Evolutionary conservation across 2,888 invertebrate genomes (phyloP).

Genomic region (Arctia plantaginis): DNA sequence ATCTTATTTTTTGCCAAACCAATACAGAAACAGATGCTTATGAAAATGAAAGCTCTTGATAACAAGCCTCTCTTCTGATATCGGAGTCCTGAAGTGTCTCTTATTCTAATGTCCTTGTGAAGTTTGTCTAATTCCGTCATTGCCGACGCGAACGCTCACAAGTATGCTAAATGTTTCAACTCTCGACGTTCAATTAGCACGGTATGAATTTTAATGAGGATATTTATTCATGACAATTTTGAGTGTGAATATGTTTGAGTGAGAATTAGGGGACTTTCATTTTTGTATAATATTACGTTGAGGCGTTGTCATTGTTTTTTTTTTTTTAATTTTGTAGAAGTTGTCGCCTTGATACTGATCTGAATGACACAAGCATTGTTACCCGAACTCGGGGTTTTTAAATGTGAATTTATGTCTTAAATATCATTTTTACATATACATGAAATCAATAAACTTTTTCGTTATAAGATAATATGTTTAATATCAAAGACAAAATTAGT

Average conservation of each 20-base stretch:
- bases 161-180: conserved; percentile 35
- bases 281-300: not conserved
- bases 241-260: conserved; percentile 15
- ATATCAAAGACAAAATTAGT: not conserved
- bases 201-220: conserved; percentile 36
- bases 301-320: not conserved
- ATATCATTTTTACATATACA: not conserved
- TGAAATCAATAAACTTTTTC: not conserved
- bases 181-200: conserved; percentile 41
- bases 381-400: not conserved
- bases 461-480: not conserved
- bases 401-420: not conserved
- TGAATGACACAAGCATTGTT: too few species aligned
- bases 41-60: conserved; percentile 2
- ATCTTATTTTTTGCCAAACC: not conserved
- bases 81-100: conserved; percentile 5
- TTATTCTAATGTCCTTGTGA: conserved; percentile 25
- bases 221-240: conserved; percentile 26
- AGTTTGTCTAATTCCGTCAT: conserved; percentile 29
- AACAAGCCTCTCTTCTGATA: conserved; percentile 2
- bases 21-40: not conserved
- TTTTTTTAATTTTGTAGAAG: too few species aligned
- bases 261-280: conserved; percentile 5
- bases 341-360: too few species aligned
- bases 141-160: conserved; percentile 17